Base-by-base conservation (phyloP, 2,888 invertebrate species). In the Noctua fimbriata region DNA sequence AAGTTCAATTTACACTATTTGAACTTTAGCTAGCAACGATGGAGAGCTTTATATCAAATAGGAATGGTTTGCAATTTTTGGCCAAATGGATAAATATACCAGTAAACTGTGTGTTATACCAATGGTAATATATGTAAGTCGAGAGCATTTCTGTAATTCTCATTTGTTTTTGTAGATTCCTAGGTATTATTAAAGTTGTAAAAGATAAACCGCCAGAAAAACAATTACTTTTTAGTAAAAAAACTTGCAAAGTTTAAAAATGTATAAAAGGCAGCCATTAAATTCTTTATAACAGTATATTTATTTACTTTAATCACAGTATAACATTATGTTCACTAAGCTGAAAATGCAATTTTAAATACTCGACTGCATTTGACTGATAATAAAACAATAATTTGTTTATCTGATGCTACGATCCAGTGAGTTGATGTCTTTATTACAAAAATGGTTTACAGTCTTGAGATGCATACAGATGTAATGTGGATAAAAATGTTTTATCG, bases 341-440 rank as follows among this genome's bases (percentile, higher is more conserved):
- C 88, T 86, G 91, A 87, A 89, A 90, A 87, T 86, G 79, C 86
- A 89, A 88, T 86, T 84, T 85, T 82, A 90, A 83, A 85, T 86
- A 89, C 82, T 75, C 73, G 84, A 78, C 63, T 87, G 86, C 87
- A 80, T 83, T 77, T 76, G 63, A 65, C 74, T 80, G 85, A 83
- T 87, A 87, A 87, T 88, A 89, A 89, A 89, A 88, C 81, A 85
- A 89, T 80, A 73, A 83, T 70, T 67, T 65, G 44, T 18, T 82
- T 90, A 90, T 90, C 90, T 77, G 90, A 90, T 90, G 79, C 28
- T 44, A 81, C 88, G 78, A 81, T 41, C 82, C 90, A 90, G 80
- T 85, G 90, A 80, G 52, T 71, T 84, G 74, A 80, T 82, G 76
- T 75, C 86, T 88, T 86, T 86, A 89, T 88, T 86, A 55, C 83